These are phyloP conservation scores for Tupaia chinensis DNA, from an alignment of 2,113 vertebrate species.

Conservation along the genomic window DNA sequence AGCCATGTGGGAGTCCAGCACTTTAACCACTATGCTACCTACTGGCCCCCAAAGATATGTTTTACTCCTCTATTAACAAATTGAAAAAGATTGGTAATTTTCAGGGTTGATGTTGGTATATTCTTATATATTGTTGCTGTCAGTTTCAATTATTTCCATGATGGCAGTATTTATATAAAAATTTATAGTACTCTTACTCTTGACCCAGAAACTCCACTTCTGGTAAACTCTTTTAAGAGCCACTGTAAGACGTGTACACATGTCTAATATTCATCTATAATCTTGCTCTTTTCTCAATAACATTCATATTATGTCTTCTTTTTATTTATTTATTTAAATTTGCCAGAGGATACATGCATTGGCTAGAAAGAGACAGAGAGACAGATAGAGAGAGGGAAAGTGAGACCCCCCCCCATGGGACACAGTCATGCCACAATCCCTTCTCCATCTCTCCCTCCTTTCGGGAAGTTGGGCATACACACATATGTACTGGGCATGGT, in stretches of 20 bases:
- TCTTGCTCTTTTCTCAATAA: background rate
- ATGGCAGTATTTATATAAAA: background rate
- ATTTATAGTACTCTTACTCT: background rate
- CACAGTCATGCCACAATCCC: too few species aligned
- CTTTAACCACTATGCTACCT: too few species aligned
- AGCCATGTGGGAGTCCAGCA: too few species aligned
- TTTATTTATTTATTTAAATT: too few species aligned
- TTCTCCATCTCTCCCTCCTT: too few species aligned
- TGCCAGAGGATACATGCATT: too few species aligned
- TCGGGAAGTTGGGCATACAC: too few species aligned
- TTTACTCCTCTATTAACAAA: background rate
- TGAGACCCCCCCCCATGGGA: too few species aligned
- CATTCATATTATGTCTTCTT: background rate
- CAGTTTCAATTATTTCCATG: background rate
- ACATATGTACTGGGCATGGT: too few species aligned
- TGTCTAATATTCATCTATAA: background rate
- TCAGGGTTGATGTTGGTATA: background rate
- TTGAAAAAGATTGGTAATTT: background rate
- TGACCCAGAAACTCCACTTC: background rate
- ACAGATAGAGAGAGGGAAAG: too few species aligned
- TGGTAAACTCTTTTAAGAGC: background rate
- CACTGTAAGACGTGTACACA: background rate
- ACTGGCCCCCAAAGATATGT: background rate
- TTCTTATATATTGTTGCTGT: background rate
- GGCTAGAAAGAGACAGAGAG: too few species aligned